These are phyloP conservation scores for Crocodylus rhombifer DNA, from an alignment of 2,797 vertebrate species.

Conservation along the genomic window DNA sequence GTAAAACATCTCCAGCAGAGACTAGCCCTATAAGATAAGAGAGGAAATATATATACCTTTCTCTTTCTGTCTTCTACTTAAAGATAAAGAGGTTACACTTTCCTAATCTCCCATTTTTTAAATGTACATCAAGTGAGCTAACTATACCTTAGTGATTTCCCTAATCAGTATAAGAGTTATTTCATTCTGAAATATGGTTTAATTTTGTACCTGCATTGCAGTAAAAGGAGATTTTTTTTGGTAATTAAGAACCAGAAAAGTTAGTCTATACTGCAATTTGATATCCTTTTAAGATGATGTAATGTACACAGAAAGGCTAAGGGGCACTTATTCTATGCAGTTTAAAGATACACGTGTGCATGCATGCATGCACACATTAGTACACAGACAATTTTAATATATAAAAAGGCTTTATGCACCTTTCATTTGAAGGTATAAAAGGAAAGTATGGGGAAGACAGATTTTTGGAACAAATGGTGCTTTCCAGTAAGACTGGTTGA, in stretches of 20 bases:
- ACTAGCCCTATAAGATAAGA: neutral
- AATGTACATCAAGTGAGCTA: neutral
- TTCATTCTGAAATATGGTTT: neutral
- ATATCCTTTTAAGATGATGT: neutral
- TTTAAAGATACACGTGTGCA: neutral
- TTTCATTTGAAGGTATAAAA: constrained; percentile 14
- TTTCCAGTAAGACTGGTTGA: constrained; percentile 43
- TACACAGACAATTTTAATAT: neutral
- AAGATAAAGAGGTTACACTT: neutral
- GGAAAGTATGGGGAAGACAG: constrained; percentile 12
- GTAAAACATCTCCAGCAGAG: neutral
- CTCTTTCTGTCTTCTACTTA: neutral
- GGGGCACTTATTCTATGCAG: neutral
- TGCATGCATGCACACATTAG: neutral
- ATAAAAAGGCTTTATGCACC: neutral
- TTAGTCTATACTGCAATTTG: neutral
- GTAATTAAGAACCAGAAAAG: neutral
- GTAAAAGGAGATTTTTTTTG: neutral
- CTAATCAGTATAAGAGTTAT: neutral
- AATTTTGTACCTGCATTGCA: neutral
- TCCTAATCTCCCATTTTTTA: neutral
- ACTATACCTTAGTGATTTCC: neutral
- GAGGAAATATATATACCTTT: neutral
- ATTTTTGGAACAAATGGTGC: constrained; percentile 10
- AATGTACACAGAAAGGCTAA: neutral